phyloP scores from a whole-genome alignment of 2,888 invertebrate species.

The Amphipyra berbera region DNA sequence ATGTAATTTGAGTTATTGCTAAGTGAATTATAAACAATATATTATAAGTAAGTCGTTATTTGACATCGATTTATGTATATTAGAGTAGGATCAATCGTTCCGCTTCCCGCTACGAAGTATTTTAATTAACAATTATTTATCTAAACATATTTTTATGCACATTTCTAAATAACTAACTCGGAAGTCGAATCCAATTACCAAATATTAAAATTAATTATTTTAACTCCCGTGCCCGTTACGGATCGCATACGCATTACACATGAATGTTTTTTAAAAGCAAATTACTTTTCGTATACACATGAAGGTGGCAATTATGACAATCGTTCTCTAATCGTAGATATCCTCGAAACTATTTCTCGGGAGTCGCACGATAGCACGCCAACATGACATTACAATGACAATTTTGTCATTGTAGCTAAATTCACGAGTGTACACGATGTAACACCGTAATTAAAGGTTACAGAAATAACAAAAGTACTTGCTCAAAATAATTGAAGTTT shows the following conservation, averaged over 20 bases:
- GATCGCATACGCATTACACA: too few species aligned
- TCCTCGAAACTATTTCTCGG: constrained; percentile 12
- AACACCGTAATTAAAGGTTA: constrained; percentile 2
- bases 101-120: background rate
- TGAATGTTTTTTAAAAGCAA: too few species aligned
- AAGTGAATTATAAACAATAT: background rate
- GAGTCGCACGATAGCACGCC: constrained; percentile 40
- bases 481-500: too few species aligned
- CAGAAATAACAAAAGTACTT: constrained; percentile 12
- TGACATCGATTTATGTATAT: too few species aligned
- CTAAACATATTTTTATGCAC: too few species aligned
- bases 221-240: too few species aligned
- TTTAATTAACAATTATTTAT: constrained; percentile 5
- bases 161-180: constrained; percentile 2
- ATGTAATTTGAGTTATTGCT: background rate
- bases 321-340: constrained; percentile 5
- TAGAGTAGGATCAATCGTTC: background rate
- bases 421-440: constrained; percentile 1
- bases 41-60: background rate
- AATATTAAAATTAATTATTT: too few species aligned
- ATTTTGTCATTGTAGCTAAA: constrained; percentile 29
- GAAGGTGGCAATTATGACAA: background rate
- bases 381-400: constrained; percentile 32
- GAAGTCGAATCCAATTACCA: constrained; percentile 4
- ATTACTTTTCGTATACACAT: too few species aligned